These are phyloP conservation scores for Picus viridis DNA, from an alignment of 2,797 vertebrate genomes.

Conservation along the genomic window DNA sequence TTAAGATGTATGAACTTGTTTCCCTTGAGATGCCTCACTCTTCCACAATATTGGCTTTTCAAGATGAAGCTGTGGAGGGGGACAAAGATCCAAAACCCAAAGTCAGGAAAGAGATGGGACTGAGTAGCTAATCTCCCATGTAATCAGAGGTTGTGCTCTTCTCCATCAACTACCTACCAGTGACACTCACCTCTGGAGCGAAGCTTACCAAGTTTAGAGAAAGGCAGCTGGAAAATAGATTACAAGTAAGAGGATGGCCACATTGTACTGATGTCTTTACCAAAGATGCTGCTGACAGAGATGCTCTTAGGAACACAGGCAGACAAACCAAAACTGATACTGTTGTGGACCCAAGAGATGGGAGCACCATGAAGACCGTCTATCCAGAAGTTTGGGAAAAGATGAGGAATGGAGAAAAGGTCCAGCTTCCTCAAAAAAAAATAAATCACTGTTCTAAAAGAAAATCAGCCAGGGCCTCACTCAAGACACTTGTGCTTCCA, in stretches of 20 bases:
- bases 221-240: neutral
- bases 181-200: neutral
- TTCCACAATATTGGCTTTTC: neutral
- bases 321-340: neutral
- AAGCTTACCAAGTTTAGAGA: neutral
- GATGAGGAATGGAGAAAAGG: neutral
- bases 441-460: neutral
- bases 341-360: neutral
- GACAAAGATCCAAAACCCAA: neutral
- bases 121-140: neutral
- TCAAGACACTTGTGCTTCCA: neutral
- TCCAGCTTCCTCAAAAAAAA: neutral
- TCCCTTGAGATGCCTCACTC: neutral
- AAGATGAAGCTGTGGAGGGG: neutral
- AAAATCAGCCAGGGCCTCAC: neutral
- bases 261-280: neutral
- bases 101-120: neutral
- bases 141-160: neutral
- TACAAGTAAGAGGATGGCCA: neutral
- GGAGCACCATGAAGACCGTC: neutral
- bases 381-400: neutral
- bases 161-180: neutral
- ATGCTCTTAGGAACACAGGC: neutral
- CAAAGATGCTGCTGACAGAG: neutral
- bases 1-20: neutral